Conservation (phyloP, 2,113 vertebrate species). For the Atrichornis clamosus region DNA sequence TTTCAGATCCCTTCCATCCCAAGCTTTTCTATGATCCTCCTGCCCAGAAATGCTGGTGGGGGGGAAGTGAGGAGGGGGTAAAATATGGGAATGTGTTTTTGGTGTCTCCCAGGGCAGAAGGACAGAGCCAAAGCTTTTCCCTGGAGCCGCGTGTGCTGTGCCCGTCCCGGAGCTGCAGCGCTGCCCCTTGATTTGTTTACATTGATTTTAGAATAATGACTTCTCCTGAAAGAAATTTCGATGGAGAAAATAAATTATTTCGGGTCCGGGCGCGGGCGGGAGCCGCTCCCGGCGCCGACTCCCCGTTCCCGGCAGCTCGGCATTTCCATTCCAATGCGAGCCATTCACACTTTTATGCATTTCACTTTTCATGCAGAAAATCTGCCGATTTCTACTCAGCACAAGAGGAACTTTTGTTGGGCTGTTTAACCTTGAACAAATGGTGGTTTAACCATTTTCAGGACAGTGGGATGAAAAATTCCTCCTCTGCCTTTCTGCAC, state of each 20-base stretch:
- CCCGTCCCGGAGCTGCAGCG: not conserved
- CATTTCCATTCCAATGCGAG: not conserved
- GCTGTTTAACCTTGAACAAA: constrained; percentile 25
- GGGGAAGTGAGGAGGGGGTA: no score
- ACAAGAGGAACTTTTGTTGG: not conserved
- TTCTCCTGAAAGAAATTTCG: not conserved
- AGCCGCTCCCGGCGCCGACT: not conserved
- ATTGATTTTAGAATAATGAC: not conserved
- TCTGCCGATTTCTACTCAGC: constrained; percentile 29
- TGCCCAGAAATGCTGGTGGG: no score
- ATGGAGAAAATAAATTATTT: not conserved
- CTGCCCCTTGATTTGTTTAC: not conserved
- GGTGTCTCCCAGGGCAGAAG: not conserved
- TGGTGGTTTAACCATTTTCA: not conserved
- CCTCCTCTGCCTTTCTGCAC: not conserved
- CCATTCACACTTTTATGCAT: not conserved
- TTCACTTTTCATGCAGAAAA: constrained; percentile 39
- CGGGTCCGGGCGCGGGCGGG: not conserved
- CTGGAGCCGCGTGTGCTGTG: not conserved
- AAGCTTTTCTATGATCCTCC: not conserved
- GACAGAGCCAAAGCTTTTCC: not conserved
- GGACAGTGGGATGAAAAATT: not conserved
- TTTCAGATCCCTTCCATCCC: not conserved
- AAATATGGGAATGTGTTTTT: not conserved
- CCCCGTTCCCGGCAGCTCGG: not conserved